phyloP scores from a whole-genome alignment of 2,888 invertebrate species.

The Frankliniella intonsa region DNA sequence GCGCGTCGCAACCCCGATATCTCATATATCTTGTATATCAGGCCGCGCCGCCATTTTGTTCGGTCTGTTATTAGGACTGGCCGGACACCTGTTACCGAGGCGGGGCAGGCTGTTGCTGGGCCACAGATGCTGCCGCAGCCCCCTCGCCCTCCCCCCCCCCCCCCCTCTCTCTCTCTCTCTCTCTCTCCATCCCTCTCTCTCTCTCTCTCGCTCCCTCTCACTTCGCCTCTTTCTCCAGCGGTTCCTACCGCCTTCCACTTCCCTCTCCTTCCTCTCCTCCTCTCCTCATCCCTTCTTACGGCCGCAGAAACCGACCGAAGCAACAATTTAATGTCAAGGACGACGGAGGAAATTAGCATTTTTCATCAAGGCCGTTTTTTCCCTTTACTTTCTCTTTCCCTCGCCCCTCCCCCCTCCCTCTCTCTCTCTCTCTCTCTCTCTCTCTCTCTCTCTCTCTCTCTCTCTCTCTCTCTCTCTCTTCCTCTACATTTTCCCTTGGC shows the following conservation, averaged over 20 bases:
- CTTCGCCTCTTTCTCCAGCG: background rate
- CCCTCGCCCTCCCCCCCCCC: background rate
- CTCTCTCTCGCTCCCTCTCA: background rate
- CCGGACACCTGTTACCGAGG: constrained; percentile 1
- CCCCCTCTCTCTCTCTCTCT: background rate
- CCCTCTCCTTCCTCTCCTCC: background rate
- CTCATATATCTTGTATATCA: too few relatives aligned
- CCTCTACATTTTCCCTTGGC: background rate
- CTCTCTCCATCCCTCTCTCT: background rate
- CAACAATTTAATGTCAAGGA: constrained; percentile 24
- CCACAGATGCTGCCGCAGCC: background rate
- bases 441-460: background rate
- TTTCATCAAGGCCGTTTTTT: constrained; percentile 1
- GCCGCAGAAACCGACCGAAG: background rate
- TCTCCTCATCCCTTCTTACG: background rate
- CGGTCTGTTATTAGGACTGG: background rate
- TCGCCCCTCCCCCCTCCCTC: background rate
- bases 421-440: background rate
- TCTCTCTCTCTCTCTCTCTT: background rate
- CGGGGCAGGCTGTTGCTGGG: background rate
- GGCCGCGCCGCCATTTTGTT: background rate
- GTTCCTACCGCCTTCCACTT: too few relatives aligned
- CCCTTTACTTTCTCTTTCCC: background rate
- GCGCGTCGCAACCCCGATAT: too few relatives aligned
- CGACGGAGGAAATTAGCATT: constrained; percentile 10